Conservation (phyloP, 2,888 invertebrate species). For the Geotrupes spiniger region DNA sequence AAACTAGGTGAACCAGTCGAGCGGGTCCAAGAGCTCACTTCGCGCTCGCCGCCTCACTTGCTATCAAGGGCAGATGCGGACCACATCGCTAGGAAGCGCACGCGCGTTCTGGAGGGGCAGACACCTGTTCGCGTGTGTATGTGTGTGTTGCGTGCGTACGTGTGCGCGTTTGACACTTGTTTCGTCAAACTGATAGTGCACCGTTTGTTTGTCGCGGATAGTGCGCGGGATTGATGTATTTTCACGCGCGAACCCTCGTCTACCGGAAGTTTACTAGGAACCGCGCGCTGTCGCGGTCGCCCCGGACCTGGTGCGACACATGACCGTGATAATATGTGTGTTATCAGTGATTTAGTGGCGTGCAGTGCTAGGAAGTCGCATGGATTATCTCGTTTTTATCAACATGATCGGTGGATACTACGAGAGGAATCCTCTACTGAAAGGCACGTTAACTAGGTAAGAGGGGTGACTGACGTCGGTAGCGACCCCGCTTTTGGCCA, state of each 20-base stretch:
- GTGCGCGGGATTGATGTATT: conserved; percentile 34
- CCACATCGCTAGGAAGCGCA: conserved; percentile 27
- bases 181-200: conserved; percentile 38
- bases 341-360: conserved; percentile 21
- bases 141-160: no score
- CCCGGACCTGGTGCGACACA: conserved; percentile 21
- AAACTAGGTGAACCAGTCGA: conserved; percentile 32
- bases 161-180: conserved; percentile 31
- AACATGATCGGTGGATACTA: conserved; percentile 55
- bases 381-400: conserved; percentile 25
- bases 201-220: conserved; percentile 34
- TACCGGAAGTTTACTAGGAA: conserved; percentile 10
- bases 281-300: conserved; percentile 16
- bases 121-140: conserved; percentile 37
- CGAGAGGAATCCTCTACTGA: conserved; percentile 59
- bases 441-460: conserved; percentile 59
- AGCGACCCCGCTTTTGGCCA: neutral
- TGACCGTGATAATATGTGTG: conserved; percentile 27
- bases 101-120: conserved; percentile 33
- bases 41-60: conserved; percentile 20
- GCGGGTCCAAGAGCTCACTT: conserved; percentile 14
- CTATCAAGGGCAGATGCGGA: conserved; percentile 42
- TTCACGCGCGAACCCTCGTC: conserved; percentile 30
- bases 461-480: conserved; percentile 18
- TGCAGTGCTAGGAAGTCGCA: conserved; percentile 6